Evolutionary conservation across 2,113 vertebrate species (phyloP), one percentile per base, ranked within the genome.

Genomic region (Colistium nudipinnis): DNA sequence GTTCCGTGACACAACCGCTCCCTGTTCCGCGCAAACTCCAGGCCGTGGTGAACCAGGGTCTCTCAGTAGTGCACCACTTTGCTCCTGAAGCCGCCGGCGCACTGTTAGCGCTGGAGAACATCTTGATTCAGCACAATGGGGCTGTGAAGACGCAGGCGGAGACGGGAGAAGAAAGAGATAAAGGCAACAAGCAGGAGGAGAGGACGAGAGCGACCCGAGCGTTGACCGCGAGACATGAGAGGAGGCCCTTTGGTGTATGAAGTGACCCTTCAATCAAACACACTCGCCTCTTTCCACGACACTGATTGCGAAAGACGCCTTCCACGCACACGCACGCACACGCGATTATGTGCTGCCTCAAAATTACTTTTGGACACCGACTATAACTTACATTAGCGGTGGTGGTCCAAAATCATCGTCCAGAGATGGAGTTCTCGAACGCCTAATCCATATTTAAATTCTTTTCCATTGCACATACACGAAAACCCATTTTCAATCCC

Each of bases 181-280:
- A 70, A 56, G 60, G 78, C 63, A 80, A 82, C 56, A 85, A 83
- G 80, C 44, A 80, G n/a, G 57, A 55, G 67, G 48, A 76, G 59
- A 60, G 81, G 73, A 84, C 72, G 54, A 85, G 57, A 38, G 61
- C 39, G 70, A 61, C 44, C 17, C 33, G 48, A 70, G 59, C 76
- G 78, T 84, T 89, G 77, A 82, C 73, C 36, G 55, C 64, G 72
- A 36, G 24, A n/a, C n/a, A 77, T 78, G 69, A 83, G 75, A 84
- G 75, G 31, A 71, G 62, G 72, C 36, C 73, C 77, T 84, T 47
- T 9, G 16, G 70, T 74, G 77, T 62, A 81, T 78, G 80, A 87
- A 89, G 89, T 86, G 89, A 86, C 73, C 75, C 89, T 89, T 83
- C 88, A 91, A 91, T 91, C 89, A 91, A 80, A 84, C 62, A 78